Base-by-base conservation (phyloP, 2,113 vertebrate species). In the Clarias magur region DNA sequence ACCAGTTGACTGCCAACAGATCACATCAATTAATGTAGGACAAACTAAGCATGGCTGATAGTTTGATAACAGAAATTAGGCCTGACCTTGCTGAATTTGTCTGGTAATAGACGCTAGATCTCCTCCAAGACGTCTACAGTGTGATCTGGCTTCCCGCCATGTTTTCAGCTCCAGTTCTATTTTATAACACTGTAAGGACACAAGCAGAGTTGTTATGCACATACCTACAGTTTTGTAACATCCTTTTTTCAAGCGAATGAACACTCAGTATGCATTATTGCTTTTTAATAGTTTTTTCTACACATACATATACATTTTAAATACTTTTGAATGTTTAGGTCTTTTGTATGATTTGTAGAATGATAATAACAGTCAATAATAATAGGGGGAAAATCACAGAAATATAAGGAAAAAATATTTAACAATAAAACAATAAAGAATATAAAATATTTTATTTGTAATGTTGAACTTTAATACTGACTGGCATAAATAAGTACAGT, bases 71-170 rank as follows among this genome's bases (percentile, higher is more conserved):
- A 42, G 13, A 75, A 68, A 21, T 7, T 10, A 25, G 25, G 13
- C 15, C 86, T 73, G 91, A 99, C 98, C 97, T 97, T 99, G 97
- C 10, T 96, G 94, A 88, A 92, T 91, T 76, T 95, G 93, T 54
- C 91, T 94, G 27, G 88, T 63, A 91, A 99, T 91, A 8, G 96
- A 95, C 54, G 84, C 96, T 88, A 99, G 91, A 89, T 95, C 96
- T 84, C 96, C 97, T 86, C 93, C 93, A 59, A 92, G 88, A 7
- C 27, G 75, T 84, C 90, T 90, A 90, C 98, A 99, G 88, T 92
- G 87, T 83, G 86, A 91, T 82, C 96, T 94, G 59, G 97, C 96
- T 0, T 95, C 93, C 34, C 93, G 89, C 98, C 98, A 99, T 19
- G 84, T 93, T 88, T 92, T 87, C 87, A 34, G 92, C 0, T 91